These are phyloP conservation scores for Pyrrhia umbra DNA, from an alignment of 2,888 invertebrate species.

Conservation along the genomic window DNA sequence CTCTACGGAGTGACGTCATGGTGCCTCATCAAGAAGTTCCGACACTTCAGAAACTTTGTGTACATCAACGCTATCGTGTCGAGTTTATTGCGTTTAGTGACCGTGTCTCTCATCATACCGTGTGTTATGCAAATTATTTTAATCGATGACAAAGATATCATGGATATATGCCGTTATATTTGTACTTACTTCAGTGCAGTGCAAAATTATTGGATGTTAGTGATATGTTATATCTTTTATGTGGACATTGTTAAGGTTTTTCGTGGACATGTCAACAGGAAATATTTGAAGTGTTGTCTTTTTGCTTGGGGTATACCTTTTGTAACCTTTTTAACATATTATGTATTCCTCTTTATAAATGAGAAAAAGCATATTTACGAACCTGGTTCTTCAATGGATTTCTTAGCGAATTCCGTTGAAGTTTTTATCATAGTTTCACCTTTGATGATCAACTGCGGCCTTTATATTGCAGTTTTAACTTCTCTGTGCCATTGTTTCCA, in stretches of 20 bases:
- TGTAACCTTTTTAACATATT: neutral
- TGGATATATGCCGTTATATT: constrained; percentile 38
- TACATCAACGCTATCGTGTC: constrained; percentile 34
- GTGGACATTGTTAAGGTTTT: constrained; percentile 35
- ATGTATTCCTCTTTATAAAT: constrained; percentile 30
- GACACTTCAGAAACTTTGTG: constrained; percentile 41
- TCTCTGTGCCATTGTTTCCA: constrained; percentile 36
- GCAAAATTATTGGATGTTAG: constrained; percentile 25
- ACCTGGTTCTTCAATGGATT: neutral
- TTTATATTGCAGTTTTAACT: constrained; percentile 27
- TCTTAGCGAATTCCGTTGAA: constrained; percentile 28
- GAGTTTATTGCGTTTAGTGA: constrained; percentile 28
- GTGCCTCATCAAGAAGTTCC: constrained; percentile 41
- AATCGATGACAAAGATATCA: constrained; percentile 31
- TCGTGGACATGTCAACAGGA: constrained; percentile 1
- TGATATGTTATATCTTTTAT: constrained; percentile 37
- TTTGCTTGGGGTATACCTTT: constrained; percentile 33
- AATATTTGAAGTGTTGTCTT: constrained; percentile 18
- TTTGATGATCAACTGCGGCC: constrained; percentile 30
- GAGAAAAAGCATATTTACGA: neutral
- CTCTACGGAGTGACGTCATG: constrained; percentile 36
- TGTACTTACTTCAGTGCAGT: constrained; percentile 24
- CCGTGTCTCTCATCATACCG: constrained; percentile 37
- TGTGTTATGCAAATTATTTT: constrained; percentile 31
- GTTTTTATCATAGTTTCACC: constrained; percentile 42